These are phyloP conservation scores for Meloidogyne exigua DNA, from an alignment of 1,140 invertebrate species.

Conservation along the genomic window DNA sequence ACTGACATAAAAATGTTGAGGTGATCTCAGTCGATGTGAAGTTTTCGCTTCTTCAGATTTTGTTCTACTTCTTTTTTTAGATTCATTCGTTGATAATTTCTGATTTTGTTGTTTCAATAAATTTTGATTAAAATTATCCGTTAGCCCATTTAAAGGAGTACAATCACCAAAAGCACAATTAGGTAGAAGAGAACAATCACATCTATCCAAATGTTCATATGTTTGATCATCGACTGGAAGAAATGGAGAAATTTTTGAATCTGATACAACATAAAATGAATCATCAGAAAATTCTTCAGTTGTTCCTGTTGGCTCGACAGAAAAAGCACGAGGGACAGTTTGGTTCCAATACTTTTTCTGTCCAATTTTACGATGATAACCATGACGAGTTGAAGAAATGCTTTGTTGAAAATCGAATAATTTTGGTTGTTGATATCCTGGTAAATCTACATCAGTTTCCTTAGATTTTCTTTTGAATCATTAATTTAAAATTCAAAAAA, in stretches of 20 bases:
- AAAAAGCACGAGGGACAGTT: background rate
- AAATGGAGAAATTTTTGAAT: background rate
- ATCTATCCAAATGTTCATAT: background rate
- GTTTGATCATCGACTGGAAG: background rate
- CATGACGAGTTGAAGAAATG: background rate
- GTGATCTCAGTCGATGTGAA: background rate
- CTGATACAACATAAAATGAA: background rate
- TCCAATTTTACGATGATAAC: background rate
- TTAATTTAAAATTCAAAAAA: background rate
- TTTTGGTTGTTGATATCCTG: background rate
- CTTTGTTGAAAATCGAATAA: background rate
- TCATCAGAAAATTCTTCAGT: background rate
- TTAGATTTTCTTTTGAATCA: background rate
- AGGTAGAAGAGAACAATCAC: background rate
- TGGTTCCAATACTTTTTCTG: background rate
- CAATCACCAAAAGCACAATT: background rate
- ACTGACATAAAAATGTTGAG: background rate
- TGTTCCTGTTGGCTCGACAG: background rate
- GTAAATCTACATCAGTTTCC: background rate
- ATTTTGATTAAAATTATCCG: background rate
- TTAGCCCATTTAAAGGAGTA: background rate
- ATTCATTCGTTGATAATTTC: background rate
- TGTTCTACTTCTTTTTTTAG: background rate
- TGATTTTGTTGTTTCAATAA: background rate
- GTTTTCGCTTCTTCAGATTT: background rate